Percentiles rank a stretch among this genome's conserved stretches.
phyloP scores from a whole-genome alignment of 2,888 invertebrate genomes.

The Steromphala cineraria region DNA sequence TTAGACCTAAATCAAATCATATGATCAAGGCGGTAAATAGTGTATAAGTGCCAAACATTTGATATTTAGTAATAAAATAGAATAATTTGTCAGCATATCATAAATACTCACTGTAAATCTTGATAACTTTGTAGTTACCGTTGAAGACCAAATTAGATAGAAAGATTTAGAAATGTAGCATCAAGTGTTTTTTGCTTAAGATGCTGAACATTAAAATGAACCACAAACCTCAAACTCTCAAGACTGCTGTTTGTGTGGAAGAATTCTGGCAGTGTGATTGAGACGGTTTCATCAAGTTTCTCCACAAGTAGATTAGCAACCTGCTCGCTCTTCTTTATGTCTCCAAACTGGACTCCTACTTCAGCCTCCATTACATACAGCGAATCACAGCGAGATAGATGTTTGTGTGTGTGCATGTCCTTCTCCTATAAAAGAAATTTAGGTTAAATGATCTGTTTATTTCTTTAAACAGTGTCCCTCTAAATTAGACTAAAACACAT shows the following conservation, averaged over 20 bases:
- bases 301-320: slow-evolving; percentile 69
- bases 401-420: slow-evolving; percentile 64
- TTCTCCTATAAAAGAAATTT: slow-evolving; percentile 54
- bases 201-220: too few relatives aligned
- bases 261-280: slow-evolving; percentile 64
- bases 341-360: slow-evolving; percentile 61
- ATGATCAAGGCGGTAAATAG: too few relatives aligned
- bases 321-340: slow-evolving; percentile 67
- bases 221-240: slow-evolving; percentile 64
- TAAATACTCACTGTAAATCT: too few relatives aligned
- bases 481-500: not conserved
- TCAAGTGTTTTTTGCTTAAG: too few relatives aligned
- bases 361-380: slow-evolving; percentile 62
- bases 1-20: too few relatives aligned
- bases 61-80: too few relatives aligned
- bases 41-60: too few relatives aligned
- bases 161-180: too few relatives aligned
- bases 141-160: too few relatives aligned
- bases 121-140: too few relatives aligned
- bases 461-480: not conserved
- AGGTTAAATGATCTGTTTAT: not conserved
- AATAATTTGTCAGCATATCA: too few relatives aligned
- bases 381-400: slow-evolving; percentile 56
- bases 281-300: slow-evolving; percentile 69
- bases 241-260: slow-evolving; percentile 63